phyloP scores from a whole-genome alignment of 2,888 invertebrate genomes.

The Podotricha telesiphe region DNA sequence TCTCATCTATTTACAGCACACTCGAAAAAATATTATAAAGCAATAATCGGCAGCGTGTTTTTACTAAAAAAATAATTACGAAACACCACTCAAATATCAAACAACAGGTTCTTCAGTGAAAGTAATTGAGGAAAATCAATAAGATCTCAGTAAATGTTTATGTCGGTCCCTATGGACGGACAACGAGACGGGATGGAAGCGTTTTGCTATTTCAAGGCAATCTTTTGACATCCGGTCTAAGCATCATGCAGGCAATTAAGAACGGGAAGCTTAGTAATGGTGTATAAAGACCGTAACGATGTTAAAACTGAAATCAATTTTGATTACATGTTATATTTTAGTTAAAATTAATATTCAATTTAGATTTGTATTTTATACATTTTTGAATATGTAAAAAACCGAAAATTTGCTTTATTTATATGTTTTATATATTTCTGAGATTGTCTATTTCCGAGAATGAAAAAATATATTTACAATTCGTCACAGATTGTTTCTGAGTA shows the following conservation, averaged over 20 bases:
- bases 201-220: slow-evolving; percentile 74
- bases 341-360: too few relatives aligned
- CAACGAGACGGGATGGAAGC: slow-evolving; percentile 49
- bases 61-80: not conserved
- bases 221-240: slow-evolving; percentile 78
- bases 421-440: too few relatives aligned
- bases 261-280: slow-evolving; percentile 73
- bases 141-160: slow-evolving; percentile 38
- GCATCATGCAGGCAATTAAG: slow-evolving; percentile 76
- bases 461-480: too few relatives aligned
- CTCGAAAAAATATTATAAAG: not conserved
- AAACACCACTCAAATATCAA: slow-evolving; percentile 20
- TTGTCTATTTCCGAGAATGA: too few relatives aligned
- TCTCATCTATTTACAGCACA: not conserved
- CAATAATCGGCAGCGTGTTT: not conserved
- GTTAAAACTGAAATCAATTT: slow-evolving; percentile 39
- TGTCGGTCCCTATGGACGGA: slow-evolving; percentile 39
- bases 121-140: slow-evolving; percentile 39
- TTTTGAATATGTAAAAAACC: too few relatives aligned
- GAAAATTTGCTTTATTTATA: too few relatives aligned
- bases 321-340: not conserved
- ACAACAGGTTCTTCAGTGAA: slow-evolving; percentile 10
- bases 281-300: slow-evolving; percentile 61
- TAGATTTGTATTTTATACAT: too few relatives aligned
- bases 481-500: too few relatives aligned